Base-by-base conservation (phyloP, 2,113 vertebrate species). In the Clarias macrocephalus region DNA sequence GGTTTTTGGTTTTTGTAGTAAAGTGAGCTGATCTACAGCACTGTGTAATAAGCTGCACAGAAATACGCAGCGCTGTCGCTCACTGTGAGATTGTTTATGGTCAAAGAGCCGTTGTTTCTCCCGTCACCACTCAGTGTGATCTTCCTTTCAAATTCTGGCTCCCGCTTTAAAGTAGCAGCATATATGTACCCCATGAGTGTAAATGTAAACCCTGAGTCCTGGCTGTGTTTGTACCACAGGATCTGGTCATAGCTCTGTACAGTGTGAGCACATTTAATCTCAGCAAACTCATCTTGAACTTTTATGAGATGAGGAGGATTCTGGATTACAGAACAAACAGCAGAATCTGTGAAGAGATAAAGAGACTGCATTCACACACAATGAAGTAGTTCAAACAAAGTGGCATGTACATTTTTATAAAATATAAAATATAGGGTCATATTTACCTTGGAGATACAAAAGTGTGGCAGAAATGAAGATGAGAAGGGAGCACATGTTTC, bases 1-100 rank as follows among this genome's bases (percentile, higher is more conserved):
- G 76, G 77, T 88, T 90, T 86, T 82, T 90, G 76, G 77, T 88
- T 90, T 86, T 82, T 90, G 88, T 88, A 83, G 23, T 60, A 5
- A 52, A 13, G 10, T 42, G 66, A 25, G 65, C 42, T 25, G 15
- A 86, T 68, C n/a, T 62, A 66, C 59, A 76, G 52, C 63, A 89
- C 84, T 72, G 87, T 90, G 87, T 80, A 63, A 86, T 88, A 88
- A 30, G 89, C 89, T 82, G 85, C 87, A 87, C 89, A 90, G 88
- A 42, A 90, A 82, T 89, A 90, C 76, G 85, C 73, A 66, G 84
- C 66, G 18, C 76, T 84, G 84, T 90, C 87, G n/a, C 9, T 82
- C 3, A 70, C 11, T n/a, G 54, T 56, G 68, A 88, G 37, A 52
- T 23, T 19, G 10, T 9, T 28, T 52, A 88, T 57, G 19, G 56